phyloP scores from a whole-genome alignment of 2,888 invertebrate genomes.

The Agrotis puta region DNA sequence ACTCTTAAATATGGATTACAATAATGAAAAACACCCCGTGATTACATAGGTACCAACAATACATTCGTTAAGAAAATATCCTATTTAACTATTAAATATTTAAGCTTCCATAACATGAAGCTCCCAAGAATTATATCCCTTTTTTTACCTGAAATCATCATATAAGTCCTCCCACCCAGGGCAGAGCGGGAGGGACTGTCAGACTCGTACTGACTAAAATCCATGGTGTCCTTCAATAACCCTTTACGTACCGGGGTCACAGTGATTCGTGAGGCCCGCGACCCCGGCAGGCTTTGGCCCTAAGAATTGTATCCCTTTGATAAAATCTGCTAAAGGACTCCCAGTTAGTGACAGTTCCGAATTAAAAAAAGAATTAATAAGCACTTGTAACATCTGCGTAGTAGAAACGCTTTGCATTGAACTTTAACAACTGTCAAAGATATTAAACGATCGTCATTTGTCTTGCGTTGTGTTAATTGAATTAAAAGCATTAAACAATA shows the following conservation, averaged over 20 bases:
- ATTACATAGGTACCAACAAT: too few relatives aligned
- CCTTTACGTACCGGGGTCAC: too few relatives aligned
- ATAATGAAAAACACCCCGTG: too few relatives aligned
- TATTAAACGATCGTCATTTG: constrained; percentile 50
- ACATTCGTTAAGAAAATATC: not conserved
- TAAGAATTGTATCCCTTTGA: not conserved
- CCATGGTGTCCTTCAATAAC: too few relatives aligned
- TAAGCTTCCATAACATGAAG: not conserved
- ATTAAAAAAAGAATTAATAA: not conserved
- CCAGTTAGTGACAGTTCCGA: not conserved
- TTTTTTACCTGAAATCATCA: too few relatives aligned
- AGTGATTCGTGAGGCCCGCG: too few relatives aligned
- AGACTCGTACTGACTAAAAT: too few relatives aligned
- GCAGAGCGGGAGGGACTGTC: too few relatives aligned
- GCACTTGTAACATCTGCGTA: constrained; percentile 40
- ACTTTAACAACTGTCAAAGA: constrained; percentile 52
- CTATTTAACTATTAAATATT: too few relatives aligned
- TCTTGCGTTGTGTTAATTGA: constrained; percentile 54
- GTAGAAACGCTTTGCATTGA: constrained; percentile 31
- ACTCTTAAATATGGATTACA: too few relatives aligned
- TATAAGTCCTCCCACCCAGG: too few relatives aligned
- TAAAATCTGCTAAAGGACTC: constrained; percentile 5
- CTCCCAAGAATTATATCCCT: not conserved
- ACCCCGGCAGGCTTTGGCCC: too few relatives aligned
- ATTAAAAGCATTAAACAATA: constrained; percentile 49